Base-by-base conservation (phyloP, 2,113 vertebrate species). In the Lagopus muta region DNA sequence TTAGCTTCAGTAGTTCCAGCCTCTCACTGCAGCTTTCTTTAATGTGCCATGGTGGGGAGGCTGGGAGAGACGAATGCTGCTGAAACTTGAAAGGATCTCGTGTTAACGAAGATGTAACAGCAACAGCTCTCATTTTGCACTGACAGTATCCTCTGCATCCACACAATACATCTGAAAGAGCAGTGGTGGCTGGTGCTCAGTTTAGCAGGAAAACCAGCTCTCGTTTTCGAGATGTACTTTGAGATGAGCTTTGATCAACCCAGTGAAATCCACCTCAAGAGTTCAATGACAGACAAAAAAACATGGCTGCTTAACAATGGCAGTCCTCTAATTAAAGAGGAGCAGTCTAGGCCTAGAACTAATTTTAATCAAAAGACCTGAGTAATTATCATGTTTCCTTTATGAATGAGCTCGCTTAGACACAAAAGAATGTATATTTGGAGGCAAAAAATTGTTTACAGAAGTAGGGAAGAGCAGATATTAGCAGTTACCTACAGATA, bases 1-100 rank as follows among this genome's bases (percentile, higher is more conserved):
- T 92, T 34, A 79, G 38, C 81, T 84, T 88, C 82, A 65, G n/a
- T 50, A 71, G 58, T 45, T 89, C 58, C 86, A 90, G 71, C 50
- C 36, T 67, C 82, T 89, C 11, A 0, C 47, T 90, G 55, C n/a
- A 62, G 36, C 67, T 85, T 72, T 52, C 62, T 92, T 50, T 94
- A 82, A 83, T 21, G 50, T 69, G 50, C 77, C 72, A 21, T 22
- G 17, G 66, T 61, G 65, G 50, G 86, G 60, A 64, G 22, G 18
- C 36, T 50, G 13, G 72, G 80, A 43, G 28, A 40, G 65, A 66
- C 43, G 61, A 81, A 42, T 9, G 10, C 48, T 83, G 30, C 84
- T 36, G 62, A 67, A 65, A 55, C 71, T 67, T 61, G 43, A 84
- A 86, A 88, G 55, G 57, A n/a, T 22, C 4, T 55, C 42, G 10